phyloP scores from a whole-genome alignment of 2,888 invertebrate species.

The Dryobota labecula region DNA sequence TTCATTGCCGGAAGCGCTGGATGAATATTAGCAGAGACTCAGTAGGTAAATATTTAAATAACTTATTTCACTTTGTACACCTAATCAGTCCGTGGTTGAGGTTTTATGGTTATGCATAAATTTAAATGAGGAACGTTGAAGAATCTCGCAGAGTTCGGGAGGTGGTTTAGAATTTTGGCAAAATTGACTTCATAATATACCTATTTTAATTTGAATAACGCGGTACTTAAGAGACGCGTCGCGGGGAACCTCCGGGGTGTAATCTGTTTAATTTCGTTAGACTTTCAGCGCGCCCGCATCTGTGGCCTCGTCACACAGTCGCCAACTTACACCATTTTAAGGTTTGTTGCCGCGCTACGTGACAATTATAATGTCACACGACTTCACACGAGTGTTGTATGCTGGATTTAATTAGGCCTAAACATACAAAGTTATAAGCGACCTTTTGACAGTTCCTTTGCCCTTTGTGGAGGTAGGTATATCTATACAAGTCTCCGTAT shows the following conservation, averaged over 20 bases:
- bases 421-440: constrained; percentile 29
- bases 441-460: constrained; percentile 18
- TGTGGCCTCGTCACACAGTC: constrained; percentile 55
- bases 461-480: constrained; percentile 21
- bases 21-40: constrained; percentile 18
- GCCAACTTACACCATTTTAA: constrained; percentile 37
- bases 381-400: constrained; percentile 23
- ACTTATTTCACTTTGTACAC: constrained; percentile 57
- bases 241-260: constrained; percentile 66
- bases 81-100: constrained; percentile 59
- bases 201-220: constrained; percentile 80
- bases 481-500: background rate
- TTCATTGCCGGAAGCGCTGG: constrained; percentile 26
- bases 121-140: constrained; percentile 71
- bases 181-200: constrained; percentile 76
- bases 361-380: constrained; percentile 42
- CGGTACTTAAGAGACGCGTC: constrained; percentile 70
- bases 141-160: constrained; percentile 53
- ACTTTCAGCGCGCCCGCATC: constrained; percentile 64
- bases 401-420: constrained; percentile 29
- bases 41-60: constrained; percentile 53
- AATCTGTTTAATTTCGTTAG: constrained; percentile 75
- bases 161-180: constrained; percentile 69
- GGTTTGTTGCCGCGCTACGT: constrained; percentile 34
- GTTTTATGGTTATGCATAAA: constrained; percentile 73